These are phyloP conservation scores for Danionella dracula DNA, from an alignment of 2,797 vertebrate genomes.

Conservation along the genomic window DNA sequence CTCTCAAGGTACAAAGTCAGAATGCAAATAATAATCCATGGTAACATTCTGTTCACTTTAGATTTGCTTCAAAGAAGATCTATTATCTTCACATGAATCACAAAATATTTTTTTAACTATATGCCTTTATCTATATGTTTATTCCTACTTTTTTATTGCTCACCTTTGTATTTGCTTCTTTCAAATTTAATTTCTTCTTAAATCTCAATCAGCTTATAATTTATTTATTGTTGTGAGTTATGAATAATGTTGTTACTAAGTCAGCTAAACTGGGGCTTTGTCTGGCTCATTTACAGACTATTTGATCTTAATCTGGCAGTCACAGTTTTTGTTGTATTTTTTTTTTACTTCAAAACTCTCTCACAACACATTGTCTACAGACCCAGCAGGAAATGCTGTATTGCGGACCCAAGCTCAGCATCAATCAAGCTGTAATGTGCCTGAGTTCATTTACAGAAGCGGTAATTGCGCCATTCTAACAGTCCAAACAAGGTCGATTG, in stretches of 20 bases:
- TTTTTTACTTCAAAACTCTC: not conserved
- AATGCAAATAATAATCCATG: too few relatives aligned
- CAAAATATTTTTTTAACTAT: too few relatives aligned
- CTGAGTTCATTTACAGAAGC: not conserved
- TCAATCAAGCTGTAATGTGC: not conserved
- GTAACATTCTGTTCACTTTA: too few relatives aligned
- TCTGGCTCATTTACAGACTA: not conserved
- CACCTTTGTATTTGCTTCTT: too few relatives aligned
- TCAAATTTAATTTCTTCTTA: too few relatives aligned
- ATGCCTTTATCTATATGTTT: too few relatives aligned
- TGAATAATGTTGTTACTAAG: constrained; percentile 24
- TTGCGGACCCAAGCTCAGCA: constrained; percentile 15
- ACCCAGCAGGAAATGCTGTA: not conserved
- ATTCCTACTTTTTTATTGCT: too few relatives aligned
- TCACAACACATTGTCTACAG: not conserved
- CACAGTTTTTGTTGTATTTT: not conserved
- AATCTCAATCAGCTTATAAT: not conserved
- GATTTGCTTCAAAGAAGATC: too few relatives aligned
- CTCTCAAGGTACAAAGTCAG: constrained; percentile 78
- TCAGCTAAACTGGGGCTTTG: not conserved
- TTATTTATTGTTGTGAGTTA: constrained; percentile 1
- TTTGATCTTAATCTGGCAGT: constrained; percentile 28
- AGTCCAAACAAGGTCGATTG: not conserved
- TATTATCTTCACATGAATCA: too few relatives aligned
- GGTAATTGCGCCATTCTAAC: not conserved